phyloP scores from a whole-genome alignment of 2,888 invertebrate genomes.

The Platycnemis pennipes region DNA sequence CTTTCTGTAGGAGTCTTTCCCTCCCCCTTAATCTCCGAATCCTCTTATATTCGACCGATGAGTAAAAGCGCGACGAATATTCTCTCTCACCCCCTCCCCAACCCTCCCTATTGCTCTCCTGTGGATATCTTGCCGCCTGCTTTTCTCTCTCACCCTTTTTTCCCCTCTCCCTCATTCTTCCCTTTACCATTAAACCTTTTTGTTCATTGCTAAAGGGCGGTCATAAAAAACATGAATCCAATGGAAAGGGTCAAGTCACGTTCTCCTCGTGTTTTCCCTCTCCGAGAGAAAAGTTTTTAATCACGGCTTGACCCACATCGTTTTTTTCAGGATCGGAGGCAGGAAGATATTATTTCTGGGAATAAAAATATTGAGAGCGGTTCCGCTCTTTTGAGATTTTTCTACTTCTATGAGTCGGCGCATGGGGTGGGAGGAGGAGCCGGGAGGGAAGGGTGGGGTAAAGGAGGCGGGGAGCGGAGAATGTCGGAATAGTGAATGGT shows the following conservation, averaged over 20 bases:
- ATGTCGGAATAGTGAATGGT: background rate
- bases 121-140: no score
- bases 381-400: background rate
- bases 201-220: background rate
- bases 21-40: slow-evolving; percentile 31
- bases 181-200: no score
- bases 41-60: slow-evolving; percentile 32
- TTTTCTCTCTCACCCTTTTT: background rate
- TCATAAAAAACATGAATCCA: background rate
- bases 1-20: background rate
- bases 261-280: background rate
- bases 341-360: background rate
- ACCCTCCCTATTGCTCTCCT: no score
- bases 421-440: background rate
- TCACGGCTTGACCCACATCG: slow-evolving; percentile 49
- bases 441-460: background rate
- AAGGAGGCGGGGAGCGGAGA: background rate
- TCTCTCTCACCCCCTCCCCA: background rate
- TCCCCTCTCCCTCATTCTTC: background rate
- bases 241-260: slow-evolving; percentile 50
- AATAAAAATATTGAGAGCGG: background rate
- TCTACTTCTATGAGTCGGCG: background rate
- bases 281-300: slow-evolving; percentile 12
- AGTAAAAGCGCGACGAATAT: background rate
- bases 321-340: slow-evolving; percentile 1